Percentiles rank a stretch among this genome's conserved stretches.
phyloP scores from a whole-genome alignment of 2,888 invertebrate genomes.

The Drosophila barbarae region DNA sequence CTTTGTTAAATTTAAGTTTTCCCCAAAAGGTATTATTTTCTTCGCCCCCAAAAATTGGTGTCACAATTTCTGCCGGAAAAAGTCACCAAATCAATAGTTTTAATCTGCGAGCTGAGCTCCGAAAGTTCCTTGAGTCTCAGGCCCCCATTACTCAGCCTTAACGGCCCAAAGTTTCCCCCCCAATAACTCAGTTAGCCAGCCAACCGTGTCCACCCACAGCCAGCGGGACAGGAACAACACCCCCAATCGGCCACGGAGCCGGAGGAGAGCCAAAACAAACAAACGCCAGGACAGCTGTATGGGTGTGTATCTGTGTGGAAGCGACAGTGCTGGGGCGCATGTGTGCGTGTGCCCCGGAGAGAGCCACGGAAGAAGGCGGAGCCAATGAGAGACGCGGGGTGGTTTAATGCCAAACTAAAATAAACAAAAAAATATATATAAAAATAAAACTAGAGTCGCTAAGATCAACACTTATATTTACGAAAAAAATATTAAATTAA shows the following conservation, averaged over 20 bases:
- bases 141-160: neutral
- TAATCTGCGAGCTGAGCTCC: conserved; percentile 6
- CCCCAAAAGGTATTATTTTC: no score
- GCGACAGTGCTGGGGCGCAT: conserved; percentile 14
- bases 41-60: neutral
- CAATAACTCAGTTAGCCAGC: conserved; percentile 32
- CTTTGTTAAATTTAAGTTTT: neutral
- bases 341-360: conserved; percentile 20
- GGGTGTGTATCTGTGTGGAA: conserved; percentile 76
- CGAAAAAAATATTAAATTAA: no score
- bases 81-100: conserved; percentile 16
- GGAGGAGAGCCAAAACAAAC: conserved; percentile 17
- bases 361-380: conserved; percentile 67
- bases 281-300: conserved; percentile 33
- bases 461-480: conserved; percentile 4
- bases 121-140: neutral
- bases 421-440: neutral
- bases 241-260: conserved; percentile 3
- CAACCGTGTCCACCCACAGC: conserved; percentile 51
- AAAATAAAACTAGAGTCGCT: neutral
- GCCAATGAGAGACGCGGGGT: conserved; percentile 45
- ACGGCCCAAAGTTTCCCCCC: conserved; percentile 8
- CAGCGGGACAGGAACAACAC: conserved; percentile 5
- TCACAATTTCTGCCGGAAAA: neutral
- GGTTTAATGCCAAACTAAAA: conserved; percentile 19